Evolutionary conservation across 2,888 invertebrate species (phyloP), one percentile per base, ranked within the genome.

Genomic region (Aproaerema taeniolella): DNA sequence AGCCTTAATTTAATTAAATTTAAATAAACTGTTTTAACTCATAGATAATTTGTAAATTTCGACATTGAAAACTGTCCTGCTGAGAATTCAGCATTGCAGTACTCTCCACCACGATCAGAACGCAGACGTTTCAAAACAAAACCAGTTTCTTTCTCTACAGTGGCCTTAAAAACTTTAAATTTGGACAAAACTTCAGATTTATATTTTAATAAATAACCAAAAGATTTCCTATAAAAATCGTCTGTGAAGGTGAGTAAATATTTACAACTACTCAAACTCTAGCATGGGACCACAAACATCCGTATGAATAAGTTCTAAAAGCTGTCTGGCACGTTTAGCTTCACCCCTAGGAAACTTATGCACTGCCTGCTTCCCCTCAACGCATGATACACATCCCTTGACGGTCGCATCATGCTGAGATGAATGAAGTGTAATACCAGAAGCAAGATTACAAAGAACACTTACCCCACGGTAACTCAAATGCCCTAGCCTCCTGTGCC

Each of bases 221-320:
- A 38, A 3, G 31, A 35, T 28, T 40, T 43, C 13, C 43, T 16
- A 7, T 31, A 28, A n/a, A n/a, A 41, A 24, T 44, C 41, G 15
- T 44, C 44, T 1, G 39, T 44, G 17, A 44, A 44, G 2, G 41
- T 39, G 2, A 44, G 32, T 9, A 39, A 29, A 24, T 41, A 44
- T 10, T 36, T 17, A 5, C 38, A 31, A 9, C 44, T 41, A 17
- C 41, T 39, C 11, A 14, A 41, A 14, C 38, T 38, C 16, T n/a
- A 14, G 31, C 35, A 44, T 36, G 1, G 41, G 41, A 2, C 44
- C 44, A 25, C 31, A 38, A 1, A 44, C 17, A 29, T 41, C 44
- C 1, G 44, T 16, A 11, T 44, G 44, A 5, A 44, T 25, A 1
- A 44, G 38, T 17, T 41, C 43, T 28, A 44, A 29, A 9, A 28